Conservation (phyloP, 2,888 invertebrate genomes). For the Hanleya hanleyi region DNA sequence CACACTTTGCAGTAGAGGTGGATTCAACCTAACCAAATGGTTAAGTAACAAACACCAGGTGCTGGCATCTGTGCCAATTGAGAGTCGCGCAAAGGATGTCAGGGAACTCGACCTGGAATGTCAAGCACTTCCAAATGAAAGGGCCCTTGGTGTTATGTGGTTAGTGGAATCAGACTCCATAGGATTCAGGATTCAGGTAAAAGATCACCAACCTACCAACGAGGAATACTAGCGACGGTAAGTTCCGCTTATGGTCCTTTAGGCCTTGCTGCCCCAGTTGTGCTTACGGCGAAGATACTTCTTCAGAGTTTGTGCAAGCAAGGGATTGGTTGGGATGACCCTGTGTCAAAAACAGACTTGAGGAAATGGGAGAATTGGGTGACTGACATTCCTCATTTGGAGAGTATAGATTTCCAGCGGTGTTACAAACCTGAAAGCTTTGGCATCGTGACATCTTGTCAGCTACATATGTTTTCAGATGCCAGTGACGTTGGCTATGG, state of each 20-base stretch:
- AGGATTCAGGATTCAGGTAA: background rate
- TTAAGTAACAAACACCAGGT: constrained; percentile 16
- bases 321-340: too few species aligned
- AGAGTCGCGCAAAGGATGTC: background rate
- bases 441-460: background rate
- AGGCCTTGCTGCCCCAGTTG: background rate
- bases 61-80: constrained; percentile 15
- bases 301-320: too few species aligned
- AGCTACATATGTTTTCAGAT: too few species aligned
- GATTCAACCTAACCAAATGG: constrained; percentile 19
- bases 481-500: too few species aligned
- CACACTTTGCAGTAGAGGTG: background rate
- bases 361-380: constrained; percentile 6
- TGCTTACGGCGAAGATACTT: background rate
- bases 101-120: constrained; percentile 6
- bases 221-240: constrained; percentile 3
- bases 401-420: background rate
- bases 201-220: background rate
- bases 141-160: constrained; percentile 19
- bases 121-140: constrained; percentile 4
- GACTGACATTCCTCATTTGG: background rate
- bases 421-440: background rate
- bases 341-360: too few species aligned
- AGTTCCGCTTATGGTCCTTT: constrained; percentile 13
- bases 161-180: constrained; percentile 1